phyloP scores from a whole-genome alignment of 2,797 vertebrate genomes.

The Muscicapa striata region DNA sequence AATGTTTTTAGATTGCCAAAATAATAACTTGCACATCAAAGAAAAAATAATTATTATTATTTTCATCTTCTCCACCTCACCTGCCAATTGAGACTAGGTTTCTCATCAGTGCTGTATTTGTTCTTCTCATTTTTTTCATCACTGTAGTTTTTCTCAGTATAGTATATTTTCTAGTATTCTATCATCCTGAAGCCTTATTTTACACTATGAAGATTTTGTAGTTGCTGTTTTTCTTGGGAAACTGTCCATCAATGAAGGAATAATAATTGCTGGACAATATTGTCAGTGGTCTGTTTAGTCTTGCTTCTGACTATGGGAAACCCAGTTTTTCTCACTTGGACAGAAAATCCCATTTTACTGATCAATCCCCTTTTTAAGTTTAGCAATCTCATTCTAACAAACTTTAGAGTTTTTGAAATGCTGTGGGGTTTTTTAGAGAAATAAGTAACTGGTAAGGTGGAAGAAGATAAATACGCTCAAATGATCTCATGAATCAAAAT shows the following conservation, averaged over 20 bases:
- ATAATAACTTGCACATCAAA: not conserved
- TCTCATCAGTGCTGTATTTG: not conserved
- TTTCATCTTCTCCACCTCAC: not conserved
- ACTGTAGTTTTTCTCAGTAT: not conserved
- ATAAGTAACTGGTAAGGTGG: not conserved
- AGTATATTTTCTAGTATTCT: not conserved
- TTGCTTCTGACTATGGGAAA: not conserved
- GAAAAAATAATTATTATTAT: not conserved
- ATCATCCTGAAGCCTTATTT: not conserved
- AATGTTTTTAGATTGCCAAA: not conserved
- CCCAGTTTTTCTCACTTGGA: not conserved
- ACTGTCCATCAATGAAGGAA: not conserved
- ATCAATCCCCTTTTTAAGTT: not conserved
- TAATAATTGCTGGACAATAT: not conserved
- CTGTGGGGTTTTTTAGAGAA: not conserved
- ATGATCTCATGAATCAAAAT: not conserved
- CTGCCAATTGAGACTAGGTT: not conserved
- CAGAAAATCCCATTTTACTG: not conserved
- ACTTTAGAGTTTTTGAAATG: not conserved
- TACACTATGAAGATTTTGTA: not conserved
- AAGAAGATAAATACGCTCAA: not conserved
- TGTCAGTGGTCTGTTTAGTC: not conserved
- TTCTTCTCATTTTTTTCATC: not conserved
- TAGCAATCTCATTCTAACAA: not conserved
- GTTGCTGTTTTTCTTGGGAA: not conserved